Conservation (phyloP, 2,797 vertebrate genomes). For the Epinephelus awoara region DNA sequence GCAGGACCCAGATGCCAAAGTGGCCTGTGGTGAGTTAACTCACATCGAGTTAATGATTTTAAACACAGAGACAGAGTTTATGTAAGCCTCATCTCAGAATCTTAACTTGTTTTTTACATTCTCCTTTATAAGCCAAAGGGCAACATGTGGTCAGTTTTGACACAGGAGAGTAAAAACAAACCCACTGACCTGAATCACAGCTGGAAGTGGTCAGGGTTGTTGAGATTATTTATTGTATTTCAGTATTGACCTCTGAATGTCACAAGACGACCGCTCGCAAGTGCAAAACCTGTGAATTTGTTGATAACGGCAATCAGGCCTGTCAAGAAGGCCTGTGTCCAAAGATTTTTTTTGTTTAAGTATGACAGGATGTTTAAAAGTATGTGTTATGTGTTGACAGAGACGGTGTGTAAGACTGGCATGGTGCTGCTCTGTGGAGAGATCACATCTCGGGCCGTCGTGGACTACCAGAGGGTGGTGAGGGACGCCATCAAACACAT, state of each 20-base stretch:
- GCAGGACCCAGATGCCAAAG: slow-evolving; percentile 97
- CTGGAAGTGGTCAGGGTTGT: background rate
- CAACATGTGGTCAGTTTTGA: background rate
- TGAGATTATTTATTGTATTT: slow-evolving; percentile 38
- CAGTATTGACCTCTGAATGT: slow-evolving; percentile 13
- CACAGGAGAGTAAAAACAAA: background rate
- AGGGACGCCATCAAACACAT: slow-evolving; percentile 95
- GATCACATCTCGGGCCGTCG: slow-evolving; percentile 94
- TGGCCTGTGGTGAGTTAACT: slow-evolving; percentile 94
- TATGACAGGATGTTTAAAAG: background rate
- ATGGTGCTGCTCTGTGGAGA: slow-evolving; percentile 99
- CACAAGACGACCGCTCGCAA: background rate
- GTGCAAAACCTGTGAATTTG: slow-evolving; percentile 4
- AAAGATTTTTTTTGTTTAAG: background rate
- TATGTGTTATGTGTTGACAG: slow-evolving; percentile 74
- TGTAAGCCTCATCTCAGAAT: background rate
- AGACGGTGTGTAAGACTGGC: slow-evolving; percentile 98
- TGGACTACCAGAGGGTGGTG: slow-evolving; percentile 98
- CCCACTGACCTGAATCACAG: slow-evolving; percentile 10
- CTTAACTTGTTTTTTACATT: background rate
- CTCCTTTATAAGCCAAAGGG: background rate
- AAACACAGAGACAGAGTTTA: background rate
- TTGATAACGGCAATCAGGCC: background rate
- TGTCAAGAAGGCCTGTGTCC: background rate
- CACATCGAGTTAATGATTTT: background rate